Conservation (phyloP, 2,113 vertebrate genomes). For the Oreochromis tanganicae region DNA sequence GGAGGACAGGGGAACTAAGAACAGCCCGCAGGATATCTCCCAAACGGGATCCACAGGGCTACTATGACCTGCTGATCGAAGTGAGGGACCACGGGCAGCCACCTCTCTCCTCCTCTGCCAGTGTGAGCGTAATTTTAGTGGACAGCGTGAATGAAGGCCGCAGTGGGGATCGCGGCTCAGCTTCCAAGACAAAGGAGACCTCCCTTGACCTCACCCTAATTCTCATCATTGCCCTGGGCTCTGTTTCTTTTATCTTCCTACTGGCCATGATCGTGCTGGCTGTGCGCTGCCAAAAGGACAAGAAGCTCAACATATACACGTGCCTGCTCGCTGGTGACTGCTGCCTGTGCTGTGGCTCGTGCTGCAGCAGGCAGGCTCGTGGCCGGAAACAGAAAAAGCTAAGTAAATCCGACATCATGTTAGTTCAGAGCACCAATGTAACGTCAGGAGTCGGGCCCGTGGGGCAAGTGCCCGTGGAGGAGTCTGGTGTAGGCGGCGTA, state of each 20-base stretch:
- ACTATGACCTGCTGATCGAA: slow-evolving; percentile 92
- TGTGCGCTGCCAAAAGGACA: slow-evolving; percentile 96
- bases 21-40: slow-evolving; percentile 85
- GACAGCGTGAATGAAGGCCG: slow-evolving; percentile 83
- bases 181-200: slow-evolving; percentile 78
- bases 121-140: slow-evolving; percentile 85
- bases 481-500: slow-evolving; percentile 72
- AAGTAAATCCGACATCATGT: slow-evolving; percentile 98
- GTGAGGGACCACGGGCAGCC: slow-evolving; percentile 96
- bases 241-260: slow-evolving; percentile 94
- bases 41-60: slow-evolving; percentile 87
- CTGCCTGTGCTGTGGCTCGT: slow-evolving; percentile 86
- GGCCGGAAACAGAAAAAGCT: slow-evolving; percentile 88
- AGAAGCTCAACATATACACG: slow-evolving; percentile 91
- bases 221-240: slow-evolving; percentile 95
- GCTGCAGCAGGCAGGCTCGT: slow-evolving; percentile 84
- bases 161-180: slow-evolving; percentile 63
- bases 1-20: slow-evolving; percentile 93
- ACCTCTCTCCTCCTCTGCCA: slow-evolving; percentile 89
- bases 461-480: slow-evolving; percentile 84
- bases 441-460: slow-evolving; percentile 74
- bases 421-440: slow-evolving; percentile 89
- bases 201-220: slow-evolving; percentile 94
- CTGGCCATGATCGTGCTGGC: slow-evolving; percentile 97
- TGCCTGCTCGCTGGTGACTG: slow-evolving; percentile 90